Conservation (phyloP, 1,140 invertebrate genomes). For the Xylocopa sonorina region DNA sequence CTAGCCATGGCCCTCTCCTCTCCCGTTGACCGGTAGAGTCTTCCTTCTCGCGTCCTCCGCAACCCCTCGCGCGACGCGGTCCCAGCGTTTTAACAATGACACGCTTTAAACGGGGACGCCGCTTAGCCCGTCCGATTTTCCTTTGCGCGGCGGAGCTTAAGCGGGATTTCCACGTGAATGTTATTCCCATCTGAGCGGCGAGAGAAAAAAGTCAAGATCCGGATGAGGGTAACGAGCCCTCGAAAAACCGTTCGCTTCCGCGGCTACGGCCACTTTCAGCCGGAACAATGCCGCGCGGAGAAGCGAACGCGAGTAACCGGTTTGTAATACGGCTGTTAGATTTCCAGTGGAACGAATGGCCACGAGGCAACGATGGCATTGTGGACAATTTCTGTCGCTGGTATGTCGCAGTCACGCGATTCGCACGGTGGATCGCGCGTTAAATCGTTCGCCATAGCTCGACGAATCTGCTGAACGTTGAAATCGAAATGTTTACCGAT, state of each 20-base stretch:
- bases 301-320: too few relatives aligned
- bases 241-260: neutral
- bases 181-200: neutral
- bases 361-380: too few relatives aligned
- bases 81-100: conserved; percentile 28
- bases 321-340: neutral
- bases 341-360: neutral
- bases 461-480: too few relatives aligned
- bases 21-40: conserved; percentile 1
- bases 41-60: neutral
- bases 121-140: neutral
- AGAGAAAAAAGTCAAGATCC: neutral
- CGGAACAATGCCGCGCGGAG: neutral
- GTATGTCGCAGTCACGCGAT: too few relatives aligned
- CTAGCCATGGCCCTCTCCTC: too few relatives aligned
- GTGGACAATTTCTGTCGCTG: too few relatives aligned
- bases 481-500: too few relatives aligned
- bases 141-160: neutral
- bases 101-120: conserved; percentile 16
- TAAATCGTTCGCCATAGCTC: too few relatives aligned
- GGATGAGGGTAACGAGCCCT: conserved; percentile 1
- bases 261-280: neutral
- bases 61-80: neutral
- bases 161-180: conserved; percentile 1
- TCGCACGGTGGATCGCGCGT: too few relatives aligned